Evolutionary conservation across 2,888 invertebrate species (phyloP).

Genomic region (Tenthredo livida): DNA sequence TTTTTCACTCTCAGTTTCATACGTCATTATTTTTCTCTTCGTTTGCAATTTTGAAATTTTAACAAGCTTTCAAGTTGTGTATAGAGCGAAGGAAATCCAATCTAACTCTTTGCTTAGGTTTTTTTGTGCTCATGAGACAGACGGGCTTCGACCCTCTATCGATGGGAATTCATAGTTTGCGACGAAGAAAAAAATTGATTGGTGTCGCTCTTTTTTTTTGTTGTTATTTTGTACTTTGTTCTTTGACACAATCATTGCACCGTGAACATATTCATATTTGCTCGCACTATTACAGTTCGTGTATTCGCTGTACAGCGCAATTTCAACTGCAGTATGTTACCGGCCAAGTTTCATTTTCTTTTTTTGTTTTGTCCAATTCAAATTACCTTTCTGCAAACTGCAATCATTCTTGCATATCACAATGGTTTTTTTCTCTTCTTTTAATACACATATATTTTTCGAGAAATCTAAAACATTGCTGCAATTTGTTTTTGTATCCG

Average conservation of each 20-base stretch:
- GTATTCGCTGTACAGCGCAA: neutral
- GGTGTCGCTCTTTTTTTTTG: neutral
- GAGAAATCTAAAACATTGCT: neutral
- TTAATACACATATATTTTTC: neutral
- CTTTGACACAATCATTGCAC: neutral
- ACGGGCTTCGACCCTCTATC: neutral
- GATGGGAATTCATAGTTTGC: neutral
- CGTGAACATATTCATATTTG: neutral
- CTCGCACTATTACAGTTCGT: neutral
- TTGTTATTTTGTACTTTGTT: neutral
- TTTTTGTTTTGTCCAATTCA: neutral
- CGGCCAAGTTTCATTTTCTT: neutral
- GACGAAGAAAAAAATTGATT: neutral
- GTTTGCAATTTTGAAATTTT: neutral
- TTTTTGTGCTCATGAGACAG: neutral
- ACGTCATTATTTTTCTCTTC: neutral
- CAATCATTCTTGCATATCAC: neutral
- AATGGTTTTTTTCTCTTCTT: neutral
- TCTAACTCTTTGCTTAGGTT: constrained; percentile 1
- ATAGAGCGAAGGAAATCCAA: neutral
- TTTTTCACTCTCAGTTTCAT: neutral
- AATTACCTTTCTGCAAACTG: constrained; percentile 4
- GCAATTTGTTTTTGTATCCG: neutral
- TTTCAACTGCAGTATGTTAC: neutral
- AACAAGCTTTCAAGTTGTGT: neutral